phyloP scores from a whole-genome alignment of 2,113 vertebrate genomes.

The Dasyurus viverrinus region DNA sequence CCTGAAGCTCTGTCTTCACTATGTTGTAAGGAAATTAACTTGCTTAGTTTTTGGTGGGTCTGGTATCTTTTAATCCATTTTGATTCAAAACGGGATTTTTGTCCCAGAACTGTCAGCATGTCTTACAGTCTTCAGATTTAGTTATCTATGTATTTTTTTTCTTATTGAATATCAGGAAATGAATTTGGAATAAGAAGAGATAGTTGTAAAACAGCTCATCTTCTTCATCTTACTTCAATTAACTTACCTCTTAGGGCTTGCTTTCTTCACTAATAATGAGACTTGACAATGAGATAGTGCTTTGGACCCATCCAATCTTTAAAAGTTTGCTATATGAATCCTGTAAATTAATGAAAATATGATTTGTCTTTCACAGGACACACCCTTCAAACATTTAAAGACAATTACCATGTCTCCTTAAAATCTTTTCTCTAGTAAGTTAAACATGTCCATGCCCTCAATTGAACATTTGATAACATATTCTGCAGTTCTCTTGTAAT shows the following conservation, averaged over 20 bases:
- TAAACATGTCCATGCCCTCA: neutral
- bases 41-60: neutral
- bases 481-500: neutral
- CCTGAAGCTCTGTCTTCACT: neutral
- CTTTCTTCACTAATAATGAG: neutral
- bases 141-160: neutral
- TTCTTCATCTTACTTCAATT: neutral
- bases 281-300: neutral
- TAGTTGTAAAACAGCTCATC: neutral
- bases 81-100: neutral
- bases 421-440: neutral
- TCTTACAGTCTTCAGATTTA: neutral
- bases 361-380: too few species aligned
- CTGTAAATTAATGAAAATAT: too few species aligned
- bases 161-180: neutral
- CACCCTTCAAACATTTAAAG: neutral
- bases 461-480: neutral
- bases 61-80: neutral
- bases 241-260: neutral
- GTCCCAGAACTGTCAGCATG: neutral
- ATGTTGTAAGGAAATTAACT: neutral
- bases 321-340: too few species aligned
- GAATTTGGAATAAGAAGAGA: neutral
- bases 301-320: too few species aligned
- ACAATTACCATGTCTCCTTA: neutral